A percentile compares a stretch with the other conserved stretches of the same genome.
These are phyloP conservation scores for Falco naumanni DNA, from an alignment of 2,797 vertebrate species.

Conservation along the genomic window DNA sequence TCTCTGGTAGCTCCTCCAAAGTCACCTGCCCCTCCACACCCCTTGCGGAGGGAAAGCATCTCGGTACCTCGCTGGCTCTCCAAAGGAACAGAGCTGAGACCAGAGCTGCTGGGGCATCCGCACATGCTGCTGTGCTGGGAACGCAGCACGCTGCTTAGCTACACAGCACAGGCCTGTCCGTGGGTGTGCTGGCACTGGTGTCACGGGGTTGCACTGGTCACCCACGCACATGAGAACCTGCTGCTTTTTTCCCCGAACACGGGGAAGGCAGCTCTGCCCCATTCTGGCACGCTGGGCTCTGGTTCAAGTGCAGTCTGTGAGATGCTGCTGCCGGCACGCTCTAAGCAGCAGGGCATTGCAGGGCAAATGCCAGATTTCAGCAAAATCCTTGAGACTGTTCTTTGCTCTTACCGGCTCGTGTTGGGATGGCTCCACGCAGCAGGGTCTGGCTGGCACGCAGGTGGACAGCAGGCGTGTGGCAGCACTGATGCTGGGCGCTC, in stretches of 20 bases:
- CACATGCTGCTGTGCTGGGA: neutral
- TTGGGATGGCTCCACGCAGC: neutral
- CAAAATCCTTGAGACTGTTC: neutral
- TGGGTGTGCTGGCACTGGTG: neutral
- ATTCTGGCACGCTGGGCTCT: neutral
- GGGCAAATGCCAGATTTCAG: neutral
- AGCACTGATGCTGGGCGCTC: neutral
- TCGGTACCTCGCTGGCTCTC: neutral
- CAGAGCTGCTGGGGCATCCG: neutral
- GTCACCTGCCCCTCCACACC: neutral
- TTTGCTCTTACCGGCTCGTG: neutral
- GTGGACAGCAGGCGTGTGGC: neutral
- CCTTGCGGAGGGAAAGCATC: neutral
- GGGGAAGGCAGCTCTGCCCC: neutral
- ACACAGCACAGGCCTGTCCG: neutral
- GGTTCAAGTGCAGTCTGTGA: neutral
- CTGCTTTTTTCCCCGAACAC: fast-evolving
- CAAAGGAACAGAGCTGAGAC: neutral
- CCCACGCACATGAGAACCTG: fast-evolving
- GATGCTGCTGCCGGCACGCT: neutral
- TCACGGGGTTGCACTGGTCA: neutral
- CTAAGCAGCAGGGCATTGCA: neutral
- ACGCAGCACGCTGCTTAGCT: neutral
- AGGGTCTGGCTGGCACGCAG: neutral
- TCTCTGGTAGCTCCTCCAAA: neutral